Evolutionary conservation across 2,113 vertebrate species (phyloP).

Genomic region (Scytalopus superciliaris): DNA sequence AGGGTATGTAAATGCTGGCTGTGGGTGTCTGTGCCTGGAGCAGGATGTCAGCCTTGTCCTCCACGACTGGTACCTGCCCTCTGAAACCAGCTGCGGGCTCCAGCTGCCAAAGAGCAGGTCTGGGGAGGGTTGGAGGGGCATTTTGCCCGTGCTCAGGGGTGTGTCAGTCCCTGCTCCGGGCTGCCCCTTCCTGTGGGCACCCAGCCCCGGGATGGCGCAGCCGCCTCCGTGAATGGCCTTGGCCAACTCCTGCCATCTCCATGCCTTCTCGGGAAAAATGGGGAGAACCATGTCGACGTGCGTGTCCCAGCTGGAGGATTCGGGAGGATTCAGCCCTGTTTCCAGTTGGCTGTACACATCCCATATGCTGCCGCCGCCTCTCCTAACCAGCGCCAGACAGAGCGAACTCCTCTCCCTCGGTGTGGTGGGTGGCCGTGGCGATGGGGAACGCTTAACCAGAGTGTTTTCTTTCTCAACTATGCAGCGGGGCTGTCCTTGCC

Average conservation of each 20-base stretch:
- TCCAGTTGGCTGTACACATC: neutral
- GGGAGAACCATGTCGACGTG: neutral
- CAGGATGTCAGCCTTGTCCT: neutral
- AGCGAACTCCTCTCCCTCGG: neutral
- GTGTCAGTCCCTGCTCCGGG: neutral
- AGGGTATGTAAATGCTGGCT: neutral
- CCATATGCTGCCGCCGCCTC: neutral
- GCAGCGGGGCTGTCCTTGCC: neutral
- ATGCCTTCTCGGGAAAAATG: accelerated
- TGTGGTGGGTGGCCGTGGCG: neutral
- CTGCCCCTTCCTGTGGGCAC: conserved; percentile 9
- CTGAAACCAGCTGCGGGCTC: neutral
- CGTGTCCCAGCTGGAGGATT: neutral
- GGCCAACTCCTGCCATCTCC: neutral
- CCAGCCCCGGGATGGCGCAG: neutral
- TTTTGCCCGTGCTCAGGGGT: neutral
- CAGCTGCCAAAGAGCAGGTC: neutral
- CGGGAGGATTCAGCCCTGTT: neutral
- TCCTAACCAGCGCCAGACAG: neutral
- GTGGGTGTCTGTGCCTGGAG: neutral
- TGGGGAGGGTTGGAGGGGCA: neutral
- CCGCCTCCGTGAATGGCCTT: neutral
- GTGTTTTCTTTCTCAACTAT: neutral
- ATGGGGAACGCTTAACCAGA: neutral
- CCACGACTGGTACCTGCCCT: accelerated